Conservation (phyloP, 2,888 invertebrate species). For the Diarsia dahlii region DNA sequence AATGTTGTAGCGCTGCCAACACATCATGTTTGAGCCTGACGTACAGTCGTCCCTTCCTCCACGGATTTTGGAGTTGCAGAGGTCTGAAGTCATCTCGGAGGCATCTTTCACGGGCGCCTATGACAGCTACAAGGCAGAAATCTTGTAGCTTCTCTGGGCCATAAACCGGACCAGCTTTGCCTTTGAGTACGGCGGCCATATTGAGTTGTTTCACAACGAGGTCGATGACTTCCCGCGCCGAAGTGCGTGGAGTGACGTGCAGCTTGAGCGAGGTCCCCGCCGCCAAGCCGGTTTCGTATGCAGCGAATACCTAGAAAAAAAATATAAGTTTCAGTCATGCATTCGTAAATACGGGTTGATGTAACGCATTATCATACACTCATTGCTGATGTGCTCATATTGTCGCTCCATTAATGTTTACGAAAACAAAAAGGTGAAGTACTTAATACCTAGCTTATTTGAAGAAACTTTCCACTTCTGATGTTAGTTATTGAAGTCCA, state of each 20-base stretch:
- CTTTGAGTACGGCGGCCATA: slow-evolving; percentile 96
- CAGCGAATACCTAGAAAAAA: slow-evolving; percentile 95
- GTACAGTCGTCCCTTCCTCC: slow-evolving; percentile 98
- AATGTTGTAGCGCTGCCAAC: slow-evolving; percentile 96
- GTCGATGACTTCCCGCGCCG: slow-evolving; percentile 98
- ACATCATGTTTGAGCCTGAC: slow-evolving; percentile 98
- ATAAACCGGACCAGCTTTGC: slow-evolving; percentile 96
- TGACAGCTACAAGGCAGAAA: slow-evolving; percentile 98
- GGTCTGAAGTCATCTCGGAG: slow-evolving; percentile 98
- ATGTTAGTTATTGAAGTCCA: background rate
- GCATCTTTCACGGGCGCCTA: slow-evolving; percentile 98
- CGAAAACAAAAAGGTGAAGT: background rate
- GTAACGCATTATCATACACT: slow-evolving; percentile 21
- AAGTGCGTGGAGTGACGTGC: slow-evolving; percentile 97
- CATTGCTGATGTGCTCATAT: slow-evolving; percentile 5
- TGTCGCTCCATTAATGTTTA: background rate
- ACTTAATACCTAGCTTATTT: slow-evolving; percentile 18
- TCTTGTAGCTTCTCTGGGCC: slow-evolving; percentile 95
- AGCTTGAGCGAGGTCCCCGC: slow-evolving; percentile 98
- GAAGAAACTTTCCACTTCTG: background rate
- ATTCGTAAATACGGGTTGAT: slow-evolving; percentile 24
- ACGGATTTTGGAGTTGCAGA: slow-evolving; percentile 97
- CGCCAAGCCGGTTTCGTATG: slow-evolving; percentile 98
- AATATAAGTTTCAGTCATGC: slow-evolving; percentile 31
- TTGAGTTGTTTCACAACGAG: slow-evolving; percentile 98